A percentile compares a stretch with the other conserved stretches of the same genome.
Conservation (phyloP, 2,888 invertebrate species). For the Campoletis raptor region DNA sequence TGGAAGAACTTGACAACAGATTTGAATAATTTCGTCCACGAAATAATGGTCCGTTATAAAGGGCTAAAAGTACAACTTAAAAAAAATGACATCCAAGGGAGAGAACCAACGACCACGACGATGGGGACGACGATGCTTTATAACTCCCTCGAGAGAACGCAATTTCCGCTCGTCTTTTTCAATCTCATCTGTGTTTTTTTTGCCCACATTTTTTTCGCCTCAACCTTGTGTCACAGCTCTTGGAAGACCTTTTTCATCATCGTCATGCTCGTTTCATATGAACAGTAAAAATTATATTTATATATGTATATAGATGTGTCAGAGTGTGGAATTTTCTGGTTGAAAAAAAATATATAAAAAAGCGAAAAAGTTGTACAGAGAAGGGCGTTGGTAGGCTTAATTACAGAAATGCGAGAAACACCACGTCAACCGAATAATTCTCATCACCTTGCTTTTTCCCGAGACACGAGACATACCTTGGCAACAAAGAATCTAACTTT, state of each 20-base stretch:
- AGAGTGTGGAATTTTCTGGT: slow-evolving; percentile 11
- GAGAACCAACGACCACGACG: slow-evolving; percentile 10
- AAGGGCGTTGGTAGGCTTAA: slow-evolving; percentile 42
- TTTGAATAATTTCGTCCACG: slow-evolving; percentile 46
- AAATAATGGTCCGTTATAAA: slow-evolving; percentile 35
- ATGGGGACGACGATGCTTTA: slow-evolving; percentile 35
- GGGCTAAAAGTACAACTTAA: slow-evolving; percentile 13
- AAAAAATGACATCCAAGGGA: slow-evolving; percentile 37
- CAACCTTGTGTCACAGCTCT: slow-evolving; percentile 12
- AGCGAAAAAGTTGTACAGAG: not conserved
- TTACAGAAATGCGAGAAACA: slow-evolving; percentile 51
- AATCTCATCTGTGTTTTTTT: slow-evolving; percentile 49
- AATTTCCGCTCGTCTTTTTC: slow-evolving; percentile 63
- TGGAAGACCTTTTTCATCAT: slow-evolving; percentile 44
- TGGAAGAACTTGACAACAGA: slow-evolving; percentile 10
- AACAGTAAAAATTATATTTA: slow-evolving; percentile 9
- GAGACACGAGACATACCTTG: not conserved
- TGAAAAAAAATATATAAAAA: slow-evolving; percentile 34
- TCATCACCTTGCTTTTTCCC: slow-evolving; percentile 13
- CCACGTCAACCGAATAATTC: slow-evolving; percentile 52
- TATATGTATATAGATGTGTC: not conserved
- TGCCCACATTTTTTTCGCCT: slow-evolving; percentile 13
- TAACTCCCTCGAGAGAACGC: slow-evolving; percentile 49
- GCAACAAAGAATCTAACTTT: not conserved
- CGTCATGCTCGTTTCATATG: slow-evolving; percentile 25